Evolutionary conservation across 2,797 vertebrate species (phyloP).

Genomic region (Rhabdophis nuchalis): DNA sequence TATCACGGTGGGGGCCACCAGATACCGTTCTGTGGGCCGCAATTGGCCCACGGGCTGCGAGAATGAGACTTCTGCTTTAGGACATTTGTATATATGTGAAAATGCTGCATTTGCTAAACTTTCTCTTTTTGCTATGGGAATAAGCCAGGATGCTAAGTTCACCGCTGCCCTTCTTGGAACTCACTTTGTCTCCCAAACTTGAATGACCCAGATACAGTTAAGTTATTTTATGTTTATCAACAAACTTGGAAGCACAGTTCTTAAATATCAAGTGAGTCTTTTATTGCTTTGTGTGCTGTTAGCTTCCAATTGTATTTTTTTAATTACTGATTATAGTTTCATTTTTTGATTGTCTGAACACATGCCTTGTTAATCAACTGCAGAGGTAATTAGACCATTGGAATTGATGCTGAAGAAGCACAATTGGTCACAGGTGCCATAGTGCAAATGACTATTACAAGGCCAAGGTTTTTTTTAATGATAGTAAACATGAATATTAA

Average conservation of each 20-base stretch:
- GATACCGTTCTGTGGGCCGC: no score
- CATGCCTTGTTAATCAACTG: neutral
- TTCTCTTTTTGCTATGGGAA: neutral
- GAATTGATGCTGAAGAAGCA: neutral
- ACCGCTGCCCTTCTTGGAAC: neutral
- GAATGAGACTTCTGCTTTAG: no score
- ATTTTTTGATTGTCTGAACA: neutral
- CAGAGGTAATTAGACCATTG: neutral
- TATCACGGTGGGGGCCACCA: no score
- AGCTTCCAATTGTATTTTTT: neutral
- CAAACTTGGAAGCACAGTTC: neutral
- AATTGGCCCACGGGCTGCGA: no score
- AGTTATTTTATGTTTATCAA: neutral
- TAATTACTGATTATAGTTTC: neutral
- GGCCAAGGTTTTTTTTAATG: neutral
- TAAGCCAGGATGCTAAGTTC: neutral
- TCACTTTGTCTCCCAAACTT: neutral
- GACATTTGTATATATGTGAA: neutral
- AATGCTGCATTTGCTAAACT: neutral
- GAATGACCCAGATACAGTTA: neutral
- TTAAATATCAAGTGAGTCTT: neutral
- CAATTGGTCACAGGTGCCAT: neutral
- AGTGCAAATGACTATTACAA: neutral
- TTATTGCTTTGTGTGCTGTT: neutral
- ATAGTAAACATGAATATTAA: neutral